Conservation (phyloP, 2,113 vertebrate species). For the Pseudolaguvia tuberculata region DNA sequence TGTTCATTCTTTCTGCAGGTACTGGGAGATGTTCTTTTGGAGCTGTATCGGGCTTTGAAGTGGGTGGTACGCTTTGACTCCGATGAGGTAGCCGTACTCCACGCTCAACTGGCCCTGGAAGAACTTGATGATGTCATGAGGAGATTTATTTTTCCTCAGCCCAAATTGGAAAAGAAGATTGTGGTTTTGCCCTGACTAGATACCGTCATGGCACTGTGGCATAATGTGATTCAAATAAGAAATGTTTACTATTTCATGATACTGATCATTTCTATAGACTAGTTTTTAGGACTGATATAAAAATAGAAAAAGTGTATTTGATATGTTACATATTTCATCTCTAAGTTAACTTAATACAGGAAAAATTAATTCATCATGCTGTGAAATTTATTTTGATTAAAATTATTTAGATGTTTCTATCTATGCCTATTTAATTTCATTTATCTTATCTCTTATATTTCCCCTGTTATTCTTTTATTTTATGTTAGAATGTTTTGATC, state of each 20-base stretch:
- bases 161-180: conserved; percentile 88
- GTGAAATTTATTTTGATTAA: neutral
- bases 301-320: neutral
- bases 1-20: conserved; percentile 50
- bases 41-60: conserved; percentile 89
- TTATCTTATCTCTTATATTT: neutral
- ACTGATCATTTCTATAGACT: neutral
- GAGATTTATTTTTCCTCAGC: conserved; percentile 78
- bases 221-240: neutral
- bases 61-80: conserved; percentile 70
- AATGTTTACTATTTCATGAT: neutral
- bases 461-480: neutral
- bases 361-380: neutral
- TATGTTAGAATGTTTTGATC: neutral
- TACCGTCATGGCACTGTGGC: neutral
- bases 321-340: no score
- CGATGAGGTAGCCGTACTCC: conserved; percentile 73
- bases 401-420: neutral
- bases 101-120: conserved; percentile 86
- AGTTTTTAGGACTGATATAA: neutral
- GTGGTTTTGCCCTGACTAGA: conserved; percentile 75
- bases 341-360: no score
- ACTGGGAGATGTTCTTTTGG: conserved; percentile 78
- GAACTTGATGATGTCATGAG: conserved; percentile 79
- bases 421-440: no score